These are phyloP conservation scores for Heliconius erato DNA, from an alignment of 2,888 invertebrate genomes.

Conservation along the genomic window DNA sequence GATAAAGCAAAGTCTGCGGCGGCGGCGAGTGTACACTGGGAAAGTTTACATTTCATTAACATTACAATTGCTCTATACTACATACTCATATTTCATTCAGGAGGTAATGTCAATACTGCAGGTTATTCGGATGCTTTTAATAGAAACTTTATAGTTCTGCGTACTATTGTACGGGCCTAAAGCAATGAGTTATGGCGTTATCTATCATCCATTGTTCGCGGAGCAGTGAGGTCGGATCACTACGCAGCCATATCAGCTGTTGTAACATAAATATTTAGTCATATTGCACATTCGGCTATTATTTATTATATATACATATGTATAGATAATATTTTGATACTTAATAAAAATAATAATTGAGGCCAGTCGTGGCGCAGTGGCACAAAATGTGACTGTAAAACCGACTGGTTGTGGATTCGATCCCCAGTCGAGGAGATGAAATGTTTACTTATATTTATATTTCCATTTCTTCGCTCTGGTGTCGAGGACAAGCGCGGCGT, in stretches of 20 bases:
- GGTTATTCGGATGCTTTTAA: constrained; percentile 21
- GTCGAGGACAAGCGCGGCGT: too few relatives aligned
- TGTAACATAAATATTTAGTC: constrained; percentile 15
- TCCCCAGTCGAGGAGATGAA: too few relatives aligned
- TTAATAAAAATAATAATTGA: neutral
- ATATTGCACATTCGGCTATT: constrained; percentile 15
- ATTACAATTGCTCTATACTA: constrained; percentile 32
- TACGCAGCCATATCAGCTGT: constrained; percentile 12
- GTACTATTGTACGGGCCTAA: constrained; percentile 51
- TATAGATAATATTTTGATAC: neutral
- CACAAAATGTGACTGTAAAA: too few relatives aligned
- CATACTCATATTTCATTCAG: constrained; percentile 36
- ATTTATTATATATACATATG: neutral
- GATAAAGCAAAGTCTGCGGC: constrained; percentile 54
- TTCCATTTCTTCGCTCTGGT: too few relatives aligned
- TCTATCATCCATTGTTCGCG: constrained; percentile 60
- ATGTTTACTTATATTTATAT: too few relatives aligned
- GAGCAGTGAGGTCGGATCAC: constrained; percentile 21
- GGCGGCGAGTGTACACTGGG: constrained; percentile 41
- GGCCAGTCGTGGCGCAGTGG: too few relatives aligned
- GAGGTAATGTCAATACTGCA: constrained; percentile 37
- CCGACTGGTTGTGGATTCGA: too few relatives aligned
- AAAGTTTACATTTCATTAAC: constrained; percentile 42
- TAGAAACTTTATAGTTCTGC: constrained; percentile 35
- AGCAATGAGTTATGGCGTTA: constrained; percentile 59